Evolutionary conservation across 2,797 vertebrate genomes (phyloP).

Genomic region (Ctenopoma multispine): DNA sequence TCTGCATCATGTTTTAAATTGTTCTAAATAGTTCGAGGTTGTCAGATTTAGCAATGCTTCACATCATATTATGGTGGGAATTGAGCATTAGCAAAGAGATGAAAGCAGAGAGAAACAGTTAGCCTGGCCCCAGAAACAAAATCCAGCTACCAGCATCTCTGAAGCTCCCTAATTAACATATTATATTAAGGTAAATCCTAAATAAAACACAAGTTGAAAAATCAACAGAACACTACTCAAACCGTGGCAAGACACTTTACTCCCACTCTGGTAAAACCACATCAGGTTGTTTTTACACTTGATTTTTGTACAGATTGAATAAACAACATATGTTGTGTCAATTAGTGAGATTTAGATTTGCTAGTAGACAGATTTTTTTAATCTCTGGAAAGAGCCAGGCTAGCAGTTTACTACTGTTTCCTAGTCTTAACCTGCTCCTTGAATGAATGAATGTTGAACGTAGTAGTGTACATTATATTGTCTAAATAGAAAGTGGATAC

Average conservation of each 20-base stretch:
- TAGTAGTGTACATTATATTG: not conserved
- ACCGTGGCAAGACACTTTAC: not conserved
- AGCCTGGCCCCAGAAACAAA: not conserved
- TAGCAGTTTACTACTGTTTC: too few relatives aligned
- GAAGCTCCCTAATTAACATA: not conserved
- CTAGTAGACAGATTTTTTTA: not conserved
- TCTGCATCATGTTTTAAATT: constrained; percentile 1
- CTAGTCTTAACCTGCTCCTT: not conserved
- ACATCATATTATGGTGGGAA: not conserved
- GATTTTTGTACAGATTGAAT: not conserved
- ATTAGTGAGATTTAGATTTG: not conserved
- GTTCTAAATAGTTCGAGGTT: not conserved
- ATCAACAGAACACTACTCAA: not conserved
- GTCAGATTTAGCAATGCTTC: not conserved
- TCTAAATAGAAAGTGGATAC: not conserved
- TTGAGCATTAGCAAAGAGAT: not conserved
- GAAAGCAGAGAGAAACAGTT: not conserved
- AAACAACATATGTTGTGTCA: not conserved
- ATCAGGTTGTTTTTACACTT: constrained; percentile 1
- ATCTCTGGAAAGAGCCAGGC: too few relatives aligned
- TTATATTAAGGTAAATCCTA: not conserved
- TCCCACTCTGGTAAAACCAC: constrained; percentile 14
- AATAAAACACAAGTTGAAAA: not conserved
- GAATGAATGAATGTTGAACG: too few relatives aligned
- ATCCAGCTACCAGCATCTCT: not conserved